A percentile compares a stretch with the other conserved stretches of the same genome.
Conservation (phyloP, 2,888 invertebrate species). For the Cheilosia pagana region DNA sequence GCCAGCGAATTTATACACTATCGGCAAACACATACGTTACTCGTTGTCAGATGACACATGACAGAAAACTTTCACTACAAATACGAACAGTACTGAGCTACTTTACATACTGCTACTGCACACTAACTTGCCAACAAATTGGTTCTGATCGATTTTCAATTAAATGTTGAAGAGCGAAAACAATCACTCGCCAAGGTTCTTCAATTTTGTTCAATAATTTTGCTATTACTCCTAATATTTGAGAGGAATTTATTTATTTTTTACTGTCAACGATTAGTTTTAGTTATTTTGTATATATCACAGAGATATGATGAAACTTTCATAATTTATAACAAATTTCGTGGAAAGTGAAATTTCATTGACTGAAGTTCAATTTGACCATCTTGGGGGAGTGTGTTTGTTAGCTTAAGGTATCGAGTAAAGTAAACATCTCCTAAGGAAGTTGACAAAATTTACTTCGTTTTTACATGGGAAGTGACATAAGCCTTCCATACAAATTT, state of each 20-base stretch:
- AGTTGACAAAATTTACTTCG: too few species aligned
- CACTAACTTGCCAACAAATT: constrained; percentile 41
- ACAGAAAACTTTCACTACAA: background rate
- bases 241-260: constrained; percentile 3
- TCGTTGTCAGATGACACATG: constrained; percentile 14
- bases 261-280: constrained; percentile 14
- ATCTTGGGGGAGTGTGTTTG: too few species aligned
- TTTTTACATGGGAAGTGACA: too few species aligned
- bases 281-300: constrained; percentile 9
- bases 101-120: background rate
- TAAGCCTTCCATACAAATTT: too few species aligned
- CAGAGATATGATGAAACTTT: background rate
- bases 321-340: background rate
- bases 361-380: background rate
- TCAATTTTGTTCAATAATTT: constrained; percentile 72
- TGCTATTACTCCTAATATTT: constrained; percentile 67
- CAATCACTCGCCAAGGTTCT: constrained; percentile 62
- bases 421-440: too few species aligned
- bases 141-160: constrained; percentile 71
- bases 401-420: too few species aligned
- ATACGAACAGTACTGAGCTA: background rate
- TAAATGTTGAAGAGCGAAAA: constrained; percentile 60
- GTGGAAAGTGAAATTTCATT: background rate
- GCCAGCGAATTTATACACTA: background rate
- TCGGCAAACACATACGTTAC: background rate